Evolutionary conservation across 1,140 invertebrate genomes (phyloP), one percentile per base, ranked within the genome.

Genomic region (Drosophila bifasciata): DNA sequence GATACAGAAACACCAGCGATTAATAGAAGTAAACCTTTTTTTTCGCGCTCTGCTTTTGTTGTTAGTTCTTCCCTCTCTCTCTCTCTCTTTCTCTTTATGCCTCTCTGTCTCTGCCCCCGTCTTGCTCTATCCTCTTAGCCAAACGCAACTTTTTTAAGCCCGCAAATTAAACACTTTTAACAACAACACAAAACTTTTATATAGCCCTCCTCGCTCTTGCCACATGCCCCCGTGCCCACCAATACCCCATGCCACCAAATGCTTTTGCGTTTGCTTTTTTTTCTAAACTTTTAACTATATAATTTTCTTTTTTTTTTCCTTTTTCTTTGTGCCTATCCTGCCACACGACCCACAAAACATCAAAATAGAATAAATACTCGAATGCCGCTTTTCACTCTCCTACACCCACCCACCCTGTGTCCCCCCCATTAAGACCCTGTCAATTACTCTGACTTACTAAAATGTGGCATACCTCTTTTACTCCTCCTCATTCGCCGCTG

Each of bases 111-210:
- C 67, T 66, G 60, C 60, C 60, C 36, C 39, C 48, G 44, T 70
- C 51, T 60, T 59, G 61, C 55, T 56, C 62, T 56, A 49, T 72
- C 76, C 73, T n/a, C 68, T 77, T 70, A 64, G 63, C 59, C 79
- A 74, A 77, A 83, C 69, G 64, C 77, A 85, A 85, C 81, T 85
- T 85, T 85, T 85, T 85, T 85, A 85, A 85, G 81, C 81, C 77
- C 86, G 81, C 73, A 85, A 85, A 85, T 85, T 85, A 88, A 85
- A 85, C 81, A 85, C 83, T 85, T 75, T 66, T 59, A 81, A 74
- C 64, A 85, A 76, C 80, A 86, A 85, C 79, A 84, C 59, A 61
- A 53, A 85, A 84, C 64, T 83, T 79, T 83, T 74, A 21, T 62
- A 23, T 21, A 36, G 40, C 16, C 43, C 39, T 17, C 13, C n/a